Conservation (phyloP, 1,140 invertebrate species). For the Calycopis cecrops region DNA sequence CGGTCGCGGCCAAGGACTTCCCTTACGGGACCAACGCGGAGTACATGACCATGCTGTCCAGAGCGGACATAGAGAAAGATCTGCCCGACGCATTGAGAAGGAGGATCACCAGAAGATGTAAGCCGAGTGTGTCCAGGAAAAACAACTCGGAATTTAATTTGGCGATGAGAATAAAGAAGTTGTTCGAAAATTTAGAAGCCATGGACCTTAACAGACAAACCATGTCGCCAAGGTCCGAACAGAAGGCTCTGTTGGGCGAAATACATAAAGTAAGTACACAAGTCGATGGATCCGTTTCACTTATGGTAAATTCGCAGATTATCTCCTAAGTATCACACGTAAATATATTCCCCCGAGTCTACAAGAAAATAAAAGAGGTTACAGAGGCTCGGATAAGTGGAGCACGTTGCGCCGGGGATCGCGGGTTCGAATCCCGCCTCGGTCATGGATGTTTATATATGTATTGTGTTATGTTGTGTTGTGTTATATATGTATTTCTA, state of each 20-base stretch:
- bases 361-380: no score
- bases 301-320: slow-evolving; percentile 8
- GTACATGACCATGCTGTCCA: slow-evolving; percentile 54
- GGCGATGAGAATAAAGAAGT: slow-evolving; percentile 63
- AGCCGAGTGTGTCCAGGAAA: slow-evolving; percentile 48
- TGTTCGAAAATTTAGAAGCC: slow-evolving; percentile 62
- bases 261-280: slow-evolving; percentile 68
- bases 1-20: slow-evolving; percentile 39
- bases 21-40: slow-evolving; percentile 60
- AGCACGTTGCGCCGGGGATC: no score
- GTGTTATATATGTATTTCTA: no score
- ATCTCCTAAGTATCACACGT: no score
- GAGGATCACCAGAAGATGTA: slow-evolving; percentile 44
- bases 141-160: slow-evolving; percentile 56
- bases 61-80: slow-evolving; percentile 70
- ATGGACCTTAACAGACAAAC: slow-evolving; percentile 50
- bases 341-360: no score
- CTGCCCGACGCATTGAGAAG: slow-evolving; percentile 67
- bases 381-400: no score
- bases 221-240: slow-evolving; percentile 64
- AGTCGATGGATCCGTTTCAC: background rate
- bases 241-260: slow-evolving; percentile 54
- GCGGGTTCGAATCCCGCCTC: no score
- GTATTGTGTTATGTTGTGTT: no score
- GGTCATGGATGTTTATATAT: no score